Evolutionary conservation across 2,797 vertebrate genomes (phyloP), one percentile per base, ranked within the genome.

Genomic region (Halcyon smyrnensis): DNA sequence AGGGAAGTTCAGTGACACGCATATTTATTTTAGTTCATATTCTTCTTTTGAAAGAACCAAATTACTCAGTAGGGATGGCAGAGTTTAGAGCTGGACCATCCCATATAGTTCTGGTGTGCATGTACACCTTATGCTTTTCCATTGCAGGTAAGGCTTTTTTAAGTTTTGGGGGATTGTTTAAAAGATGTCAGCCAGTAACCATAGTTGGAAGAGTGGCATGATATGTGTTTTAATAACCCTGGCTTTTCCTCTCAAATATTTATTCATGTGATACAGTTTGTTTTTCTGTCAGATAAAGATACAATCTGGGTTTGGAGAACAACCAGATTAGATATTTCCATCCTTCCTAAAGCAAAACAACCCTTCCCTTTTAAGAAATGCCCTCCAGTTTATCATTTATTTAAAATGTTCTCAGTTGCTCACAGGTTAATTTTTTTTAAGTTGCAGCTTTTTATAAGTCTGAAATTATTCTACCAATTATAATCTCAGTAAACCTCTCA

Each of bases 201-300:
- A 1, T 28, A 46, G 64, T 50, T 93, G 56, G 54, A 79, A 54
- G 39, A 67, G 20, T 1, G n/a, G 89, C 34, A 75, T n/a, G 54
- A 4, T 59, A 53, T 54, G 32, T 87, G 45, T 89, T 91, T 90
- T 85, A 83, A 71, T 11, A 74, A 48, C 18, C 78, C 28, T 20
- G 60, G 48, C 32, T 93, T 87, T 96, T 92, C 46, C 76, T 83
- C 45, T 95, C 84, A 93, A 87, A 89, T 94, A 77, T 93, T 95
- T 95, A 92, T 92, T 92, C 78, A n/a, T 82, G 75, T 80, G 60
- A 64, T 82, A 51, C 9, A 24, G 46, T 91, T 87, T 94, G 67
- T 78, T 94, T 93, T 95, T 93, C 85, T 96, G 91, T 82, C 54
- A 92, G 87, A 84, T 94, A 82, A 86, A 90, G 79, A 84, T 90